Conservation (phyloP, 1,140 invertebrate genomes). For the Monochamus saltuarius region DNA sequence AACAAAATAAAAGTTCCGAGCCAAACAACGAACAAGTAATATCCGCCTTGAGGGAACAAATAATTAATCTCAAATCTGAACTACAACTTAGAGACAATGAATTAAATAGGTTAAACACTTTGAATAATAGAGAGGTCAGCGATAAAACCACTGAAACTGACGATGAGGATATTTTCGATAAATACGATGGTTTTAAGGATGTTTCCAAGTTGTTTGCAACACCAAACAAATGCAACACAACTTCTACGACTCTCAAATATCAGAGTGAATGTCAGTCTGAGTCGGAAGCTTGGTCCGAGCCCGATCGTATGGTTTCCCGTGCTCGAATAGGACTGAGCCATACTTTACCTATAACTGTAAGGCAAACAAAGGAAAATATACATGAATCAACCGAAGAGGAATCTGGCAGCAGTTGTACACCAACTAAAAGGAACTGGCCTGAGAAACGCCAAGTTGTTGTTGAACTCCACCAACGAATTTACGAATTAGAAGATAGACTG, state of each 20-base stretch:
- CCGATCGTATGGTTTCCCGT: constrained; percentile 75
- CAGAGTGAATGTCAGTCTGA: constrained; percentile 58
- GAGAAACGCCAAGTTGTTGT: constrained; percentile 3
- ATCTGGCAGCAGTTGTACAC: constrained; percentile 2
- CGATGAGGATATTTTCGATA: constrained; percentile 2
- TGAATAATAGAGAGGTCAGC: not conserved
- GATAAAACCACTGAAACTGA: constrained; percentile 18
- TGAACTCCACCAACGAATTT: constrained; percentile 3
- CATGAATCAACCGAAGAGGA: constrained; percentile 14
- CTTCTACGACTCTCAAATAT: constrained; percentile 36
- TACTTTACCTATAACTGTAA: constrained; percentile 7
- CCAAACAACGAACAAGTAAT: constrained; percentile 47
- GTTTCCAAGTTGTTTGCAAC: constrained; percentile 9
- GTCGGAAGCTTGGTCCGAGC: constrained; percentile 79
- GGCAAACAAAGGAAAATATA: not conserved
- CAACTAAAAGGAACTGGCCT: not conserved
- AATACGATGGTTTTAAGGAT: constrained; percentile 2
- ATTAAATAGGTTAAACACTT: constrained; percentile 45
- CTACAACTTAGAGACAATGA: constrained; percentile 53
- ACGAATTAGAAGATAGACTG: constrained; percentile 4
- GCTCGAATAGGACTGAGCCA: constrained; percentile 31
- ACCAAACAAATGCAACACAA: constrained; percentile 24
- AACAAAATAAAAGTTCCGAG: constrained; percentile 39
- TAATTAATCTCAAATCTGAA: constrained; percentile 52
- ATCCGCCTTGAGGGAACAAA: constrained; percentile 42